Evolutionary conservation across 1,140 invertebrate species (phyloP).

Genomic region (Ephestia elutella): DNA sequence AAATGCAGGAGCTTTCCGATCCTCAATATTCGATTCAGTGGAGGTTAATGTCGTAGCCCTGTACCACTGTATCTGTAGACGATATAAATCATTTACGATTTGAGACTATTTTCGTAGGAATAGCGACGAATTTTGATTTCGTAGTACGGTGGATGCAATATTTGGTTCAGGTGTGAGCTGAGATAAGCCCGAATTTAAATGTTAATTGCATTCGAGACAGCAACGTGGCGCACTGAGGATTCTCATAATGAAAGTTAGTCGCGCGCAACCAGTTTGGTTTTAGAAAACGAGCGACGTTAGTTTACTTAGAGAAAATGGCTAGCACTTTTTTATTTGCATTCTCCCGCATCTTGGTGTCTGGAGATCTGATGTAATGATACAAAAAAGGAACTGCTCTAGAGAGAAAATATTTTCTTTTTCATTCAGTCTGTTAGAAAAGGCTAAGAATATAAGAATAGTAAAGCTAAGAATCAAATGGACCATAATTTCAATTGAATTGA

Average conservation of each 20-base stretch:
- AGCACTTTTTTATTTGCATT: conserved; percentile 1
- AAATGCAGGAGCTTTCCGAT: conserved; percentile 16
- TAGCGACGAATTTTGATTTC: not conserved
- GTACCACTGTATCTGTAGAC: conserved; percentile 6
- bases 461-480: no score
- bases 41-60: conserved; percentile 9
- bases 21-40: conserved; percentile 15
- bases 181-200: conserved; percentile 2
- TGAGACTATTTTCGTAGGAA: not conserved
- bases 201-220: conserved; percentile 2
- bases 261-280: not conserved
- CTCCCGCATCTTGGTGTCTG: not conserved
- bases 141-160: conserved; percentile 1
- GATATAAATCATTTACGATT: not conserved
- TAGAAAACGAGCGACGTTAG: conserved; percentile 4
- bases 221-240: not conserved
- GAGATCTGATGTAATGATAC: not conserved
- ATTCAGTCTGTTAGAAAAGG: not conserved
- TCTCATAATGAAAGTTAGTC: conserved; percentile 5
- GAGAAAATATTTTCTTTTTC: not conserved
- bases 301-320: conserved; percentile 4
- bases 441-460: no score
- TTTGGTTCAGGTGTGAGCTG: not conserved
- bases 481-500: no score
- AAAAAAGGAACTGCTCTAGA: not conserved